Evolutionary conservation across 2,888 invertebrate genomes (phyloP), one percentile per base, ranked within the genome.

Genomic region (Neria commutata): DNA sequence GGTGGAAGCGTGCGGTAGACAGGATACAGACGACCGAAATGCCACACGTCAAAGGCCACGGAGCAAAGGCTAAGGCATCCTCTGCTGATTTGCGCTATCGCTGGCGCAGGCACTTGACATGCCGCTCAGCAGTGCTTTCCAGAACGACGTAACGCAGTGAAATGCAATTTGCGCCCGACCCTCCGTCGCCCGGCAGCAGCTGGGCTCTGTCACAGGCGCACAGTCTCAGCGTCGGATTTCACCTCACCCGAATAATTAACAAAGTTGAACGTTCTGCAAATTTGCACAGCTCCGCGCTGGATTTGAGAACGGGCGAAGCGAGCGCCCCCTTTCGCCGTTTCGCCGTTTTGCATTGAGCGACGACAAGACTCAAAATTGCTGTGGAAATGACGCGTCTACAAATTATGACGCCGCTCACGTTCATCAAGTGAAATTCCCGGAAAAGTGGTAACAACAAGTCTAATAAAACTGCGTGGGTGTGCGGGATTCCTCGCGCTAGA

Each of bases 171-270:
- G n/a, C n/a, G n/a, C n/a, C n/a, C n/a, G n/a, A n/a, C n/a, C n/a
- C n/a, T n/a, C n/a, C n/a, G n/a, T n/a, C n/a, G n/a, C n/a, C n/a
- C n/a, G n/a, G n/a, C n/a, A n/a, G n/a, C n/a, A n/a, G n/a, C n/a
- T n/a, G n/a, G n/a, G 29, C 29, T 11, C 5, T 29, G 11, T 11
- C 29, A 29, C 29, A 11, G n/a, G 6, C 37, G n/a, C 37, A 3
- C 37, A n/a, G 4, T n/a, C n/a, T n/a, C n/a, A n/a, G n/a, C n/a
- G n/a, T 37, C 37, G 37, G n/a, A 37, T 37, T 37, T 37, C 37
- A 37, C 37, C 6, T 37, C 37, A 37, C 37, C n/a, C 37, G 37
- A 37, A 37, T 37, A 37, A 37, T 37, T 37, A 37, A 37, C 37
- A 37, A 37, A 37, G 37, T 37, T 37, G 37, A 37, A n/a, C 37